Evolutionary conservation across 2,113 vertebrate species (phyloP).

Genomic region (Thunnus maccoyii): DNA sequence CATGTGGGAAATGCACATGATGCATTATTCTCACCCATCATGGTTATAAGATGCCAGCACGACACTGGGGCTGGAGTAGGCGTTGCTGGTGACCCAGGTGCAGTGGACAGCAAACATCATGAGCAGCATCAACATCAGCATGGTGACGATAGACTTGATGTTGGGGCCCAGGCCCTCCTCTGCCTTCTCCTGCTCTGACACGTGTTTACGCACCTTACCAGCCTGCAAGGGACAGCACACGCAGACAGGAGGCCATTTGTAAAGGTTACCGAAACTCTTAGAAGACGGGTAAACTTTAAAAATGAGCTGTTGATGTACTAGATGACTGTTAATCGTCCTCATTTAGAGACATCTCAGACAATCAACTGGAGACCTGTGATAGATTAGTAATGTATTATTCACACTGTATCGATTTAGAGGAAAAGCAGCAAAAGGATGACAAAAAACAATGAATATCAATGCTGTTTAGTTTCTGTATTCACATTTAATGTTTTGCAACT

Average conservation of each 20-base stretch:
- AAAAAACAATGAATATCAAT: not conserved
- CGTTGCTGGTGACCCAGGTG: constrained; percentile 96
- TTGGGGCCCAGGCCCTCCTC: constrained; percentile 94
- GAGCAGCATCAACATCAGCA: constrained; percentile 94
- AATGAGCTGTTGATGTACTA: constrained; percentile 16
- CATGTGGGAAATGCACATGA: too few species aligned
- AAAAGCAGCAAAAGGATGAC: constrained; percentile 21
- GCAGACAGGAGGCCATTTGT: not conserved
- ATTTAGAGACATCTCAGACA: constrained; percentile 12
- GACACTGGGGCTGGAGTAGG: constrained; percentile 94
- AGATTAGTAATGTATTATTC: constrained; percentile 21
- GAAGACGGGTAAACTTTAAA: not conserved
- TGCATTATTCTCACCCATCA: constrained; percentile 87
- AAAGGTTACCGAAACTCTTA: constrained; percentile 13
- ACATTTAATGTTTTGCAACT: too few species aligned
- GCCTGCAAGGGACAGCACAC: constrained; percentile 82
- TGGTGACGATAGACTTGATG: constrained; percentile 95
- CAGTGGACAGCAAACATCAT: constrained; percentile 98
- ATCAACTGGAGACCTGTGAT: constrained; percentile 19
- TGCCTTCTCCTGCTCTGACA: constrained; percentile 92
- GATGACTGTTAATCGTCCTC: constrained; percentile 14
- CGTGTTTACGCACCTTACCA: constrained; percentile 94
- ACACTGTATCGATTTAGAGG: constrained; percentile 18
- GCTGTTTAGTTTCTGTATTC: not conserved
- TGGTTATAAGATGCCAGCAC: constrained; percentile 94